These are phyloP conservation scores for Smithornis capensis DNA, from an alignment of 2,113 vertebrate genomes.

Conservation along the genomic window DNA sequence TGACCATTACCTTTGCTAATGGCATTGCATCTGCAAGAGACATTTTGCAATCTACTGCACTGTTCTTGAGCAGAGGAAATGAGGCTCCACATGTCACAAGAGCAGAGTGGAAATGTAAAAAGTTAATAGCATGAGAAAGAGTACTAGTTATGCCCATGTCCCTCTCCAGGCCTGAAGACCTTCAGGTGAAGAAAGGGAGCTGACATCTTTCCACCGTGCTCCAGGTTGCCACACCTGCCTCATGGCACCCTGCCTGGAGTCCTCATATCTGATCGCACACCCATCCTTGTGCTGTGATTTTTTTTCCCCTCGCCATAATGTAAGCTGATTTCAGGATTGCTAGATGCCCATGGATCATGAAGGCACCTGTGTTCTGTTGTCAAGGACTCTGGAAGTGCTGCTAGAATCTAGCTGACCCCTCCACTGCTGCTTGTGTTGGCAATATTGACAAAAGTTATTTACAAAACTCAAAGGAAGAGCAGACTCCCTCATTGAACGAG, in stretches of 20 bases:
- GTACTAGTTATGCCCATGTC: neutral
- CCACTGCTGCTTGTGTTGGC: neutral
- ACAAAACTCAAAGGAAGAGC: neutral
- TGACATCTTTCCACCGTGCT: neutral
- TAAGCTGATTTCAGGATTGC: neutral
- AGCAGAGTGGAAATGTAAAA: neutral
- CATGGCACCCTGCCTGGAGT: neutral
- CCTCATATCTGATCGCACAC: neutral
- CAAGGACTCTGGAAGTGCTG: neutral
- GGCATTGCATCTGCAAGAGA: neutral
- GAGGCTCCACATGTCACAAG: neutral
- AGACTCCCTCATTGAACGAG: neutral
- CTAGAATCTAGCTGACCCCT: neutral
- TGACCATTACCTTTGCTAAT: neutral
- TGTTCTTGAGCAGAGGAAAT: neutral
- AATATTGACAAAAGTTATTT: slow-evolving; percentile 7
- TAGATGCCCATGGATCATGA: neutral
- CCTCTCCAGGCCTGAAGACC: neutral
- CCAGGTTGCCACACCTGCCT: neutral
- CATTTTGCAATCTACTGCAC: neutral
- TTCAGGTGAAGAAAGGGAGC: neutral
- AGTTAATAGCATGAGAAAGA: neutral
- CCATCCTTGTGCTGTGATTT: neutral
- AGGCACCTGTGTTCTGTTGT: neutral
- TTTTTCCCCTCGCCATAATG: neutral